Conservation (phyloP, 1,140 invertebrate species). For the Bilobella aurantiaca region DNA sequence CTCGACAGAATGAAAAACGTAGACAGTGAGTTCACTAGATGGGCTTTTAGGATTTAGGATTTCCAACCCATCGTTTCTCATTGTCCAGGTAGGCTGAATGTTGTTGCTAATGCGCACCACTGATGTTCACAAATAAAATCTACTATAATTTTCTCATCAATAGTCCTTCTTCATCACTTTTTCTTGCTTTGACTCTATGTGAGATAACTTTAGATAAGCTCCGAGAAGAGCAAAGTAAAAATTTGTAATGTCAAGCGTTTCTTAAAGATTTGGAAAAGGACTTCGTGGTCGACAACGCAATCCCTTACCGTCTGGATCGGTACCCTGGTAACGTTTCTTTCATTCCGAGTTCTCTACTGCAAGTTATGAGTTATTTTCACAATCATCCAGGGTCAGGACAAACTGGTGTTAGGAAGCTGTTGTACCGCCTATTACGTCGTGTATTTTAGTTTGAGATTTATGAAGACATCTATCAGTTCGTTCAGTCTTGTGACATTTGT, state of each 20-base stretch:
- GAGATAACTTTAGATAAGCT: neutral
- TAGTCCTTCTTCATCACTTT: neutral
- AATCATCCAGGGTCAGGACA: conserved; percentile 15
- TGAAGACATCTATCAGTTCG: conserved; percentile 13
- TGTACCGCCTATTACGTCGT: conserved; percentile 3
- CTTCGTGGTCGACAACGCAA: neutral
- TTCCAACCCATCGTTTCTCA: conserved; percentile 27
- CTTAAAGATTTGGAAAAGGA: neutral
- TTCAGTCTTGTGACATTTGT: conserved; percentile 10
- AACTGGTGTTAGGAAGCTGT: conserved; percentile 15
- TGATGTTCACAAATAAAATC: neutral
- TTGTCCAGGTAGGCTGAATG: conserved; percentile 34
- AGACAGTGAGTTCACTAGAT: conserved; percentile 40
- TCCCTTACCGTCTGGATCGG: neutral
- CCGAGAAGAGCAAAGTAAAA: neutral
- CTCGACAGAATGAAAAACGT: conserved; percentile 40
- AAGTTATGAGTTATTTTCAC: conserved; percentile 16
- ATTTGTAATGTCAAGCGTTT: neutral
- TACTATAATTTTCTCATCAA: neutral
- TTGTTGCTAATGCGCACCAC: conserved; percentile 16
- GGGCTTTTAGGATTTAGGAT: conserved; percentile 44
- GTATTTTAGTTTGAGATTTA: conserved; percentile 16
- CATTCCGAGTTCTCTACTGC: conserved; percentile 9
- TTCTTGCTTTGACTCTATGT: neutral
- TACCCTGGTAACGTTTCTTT: neutral